Percentiles rank a stretch among this genome's conserved stretches.
Evolutionary conservation across 2,113 vertebrate species (phyloP).

Genomic region (Protobothrops mucrosquamatus): DNA sequence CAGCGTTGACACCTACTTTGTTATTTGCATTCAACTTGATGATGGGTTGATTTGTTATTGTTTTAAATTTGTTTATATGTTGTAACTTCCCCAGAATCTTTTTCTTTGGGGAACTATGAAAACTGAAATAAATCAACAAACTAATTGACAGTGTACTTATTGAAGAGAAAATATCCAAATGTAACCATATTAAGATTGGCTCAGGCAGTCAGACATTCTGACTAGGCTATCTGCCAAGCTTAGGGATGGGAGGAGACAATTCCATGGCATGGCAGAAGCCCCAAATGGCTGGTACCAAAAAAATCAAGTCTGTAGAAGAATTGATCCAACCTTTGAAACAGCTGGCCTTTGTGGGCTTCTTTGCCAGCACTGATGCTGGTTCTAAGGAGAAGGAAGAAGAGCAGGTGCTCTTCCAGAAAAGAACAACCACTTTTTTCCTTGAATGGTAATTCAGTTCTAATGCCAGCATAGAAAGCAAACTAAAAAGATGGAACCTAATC

Average conservation of each 20-base stretch:
- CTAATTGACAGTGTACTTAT: neutral
- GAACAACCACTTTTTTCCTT: neutral
- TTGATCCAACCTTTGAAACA: neutral
- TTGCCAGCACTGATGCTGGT: neutral
- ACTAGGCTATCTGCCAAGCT: neutral
- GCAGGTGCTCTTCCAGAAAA: neutral
- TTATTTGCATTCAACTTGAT: neutral
- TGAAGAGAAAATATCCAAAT: neutral
- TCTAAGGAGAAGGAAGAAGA: neutral
- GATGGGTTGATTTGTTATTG: neutral
- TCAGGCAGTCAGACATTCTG: too few species aligned
- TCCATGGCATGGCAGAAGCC: neutral
- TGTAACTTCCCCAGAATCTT: neutral
- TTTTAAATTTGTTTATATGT: neutral
- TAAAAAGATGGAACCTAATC: neutral
- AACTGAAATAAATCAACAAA: neutral
- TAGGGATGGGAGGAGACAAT: too few species aligned
- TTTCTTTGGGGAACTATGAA: neutral
- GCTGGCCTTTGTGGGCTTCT: neutral
- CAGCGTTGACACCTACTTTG: neutral
- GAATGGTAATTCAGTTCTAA: neutral
- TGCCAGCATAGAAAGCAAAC: neutral
- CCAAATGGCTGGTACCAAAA: neutral
- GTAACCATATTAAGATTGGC: neutral
- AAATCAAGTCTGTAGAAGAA: neutral